These are phyloP conservation scores for Latrodectus geometricus DNA, from an alignment of 1,140 invertebrate species.

Conservation along the genomic window DNA sequence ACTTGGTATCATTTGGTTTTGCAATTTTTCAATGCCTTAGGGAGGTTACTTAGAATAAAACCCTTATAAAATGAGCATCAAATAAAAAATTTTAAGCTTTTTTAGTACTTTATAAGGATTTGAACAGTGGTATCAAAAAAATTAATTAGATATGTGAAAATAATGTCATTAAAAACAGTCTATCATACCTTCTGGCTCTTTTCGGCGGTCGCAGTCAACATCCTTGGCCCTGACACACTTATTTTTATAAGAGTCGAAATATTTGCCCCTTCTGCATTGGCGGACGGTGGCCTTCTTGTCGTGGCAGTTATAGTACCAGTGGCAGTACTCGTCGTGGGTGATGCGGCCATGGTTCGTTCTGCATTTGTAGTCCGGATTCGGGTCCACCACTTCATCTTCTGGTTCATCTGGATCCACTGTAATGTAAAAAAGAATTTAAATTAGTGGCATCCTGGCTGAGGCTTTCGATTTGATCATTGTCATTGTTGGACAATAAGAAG, in stretches of 20 bases:
- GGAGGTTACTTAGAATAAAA: no score
- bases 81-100: no score
- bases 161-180: no score
- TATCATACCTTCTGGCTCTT: slow-evolving; percentile 23
- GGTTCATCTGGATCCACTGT: slow-evolving; percentile 17
- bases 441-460: no score
- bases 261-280: background rate
- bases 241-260: background rate
- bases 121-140: no score
- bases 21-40: no score
- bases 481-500: no score
- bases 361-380: slow-evolving; percentile 12
- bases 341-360: background rate
- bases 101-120: no score
- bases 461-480: no score
- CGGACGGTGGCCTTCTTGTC: background rate
- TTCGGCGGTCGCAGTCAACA: background rate
- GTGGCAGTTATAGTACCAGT: slow-evolving; percentile 23
- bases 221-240: background rate
- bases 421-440: background rate
- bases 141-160: no score
- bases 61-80: no score
- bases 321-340: slow-evolving; percentile 11
- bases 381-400: slow-evolving; percentile 21
- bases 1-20: no score